Percentiles rank a stretch among this genome's conserved stretches.
Evolutionary conservation across 2,797 vertebrate species (phyloP).

Genomic region (Triplophysa bombifrons): DNA sequence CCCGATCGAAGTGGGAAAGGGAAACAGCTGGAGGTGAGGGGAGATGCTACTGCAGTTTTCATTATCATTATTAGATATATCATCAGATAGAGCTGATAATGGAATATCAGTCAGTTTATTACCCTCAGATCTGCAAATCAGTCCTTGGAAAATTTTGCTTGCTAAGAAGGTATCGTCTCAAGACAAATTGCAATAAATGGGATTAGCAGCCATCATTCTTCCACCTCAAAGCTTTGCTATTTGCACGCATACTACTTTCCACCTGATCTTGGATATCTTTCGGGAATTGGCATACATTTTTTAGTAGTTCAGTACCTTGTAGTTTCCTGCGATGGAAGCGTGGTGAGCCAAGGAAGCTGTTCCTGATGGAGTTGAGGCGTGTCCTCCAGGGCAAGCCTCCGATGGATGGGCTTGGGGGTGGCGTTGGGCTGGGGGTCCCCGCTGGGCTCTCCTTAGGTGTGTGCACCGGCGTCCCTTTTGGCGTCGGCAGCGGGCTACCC

Average conservation of each 20-base stretch:
- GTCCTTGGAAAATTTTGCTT: constrained; percentile 8
- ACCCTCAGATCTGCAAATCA: constrained; percentile 34
- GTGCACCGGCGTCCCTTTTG: constrained; percentile 97
- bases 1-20: constrained; percentile 16
- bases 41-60: constrained; percentile 37
- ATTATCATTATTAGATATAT: constrained; percentile 50
- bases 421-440: constrained; percentile 95
- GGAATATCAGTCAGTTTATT: constrained; percentile 38
- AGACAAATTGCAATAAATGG: constrained; percentile 30
- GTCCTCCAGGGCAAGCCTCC: constrained; percentile 98
- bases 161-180: background rate
- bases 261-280: background rate
- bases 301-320: constrained; percentile 80
- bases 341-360: constrained; percentile 97
- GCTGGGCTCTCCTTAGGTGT: constrained; percentile 98
- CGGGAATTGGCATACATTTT: background rate
- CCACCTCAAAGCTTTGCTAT: constrained; percentile 7
- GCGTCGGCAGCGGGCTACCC: constrained; percentile 96
- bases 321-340: constrained; percentile 99
- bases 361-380: constrained; percentile 98
- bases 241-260: background rate
- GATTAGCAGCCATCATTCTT: constrained; percentile 13
- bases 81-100: constrained; percentile 49
- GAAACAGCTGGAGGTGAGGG: constrained; percentile 44
- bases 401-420: constrained; percentile 96